Percentiles rank a stretch among this genome's conserved stretches.
These are phyloP conservation scores for Ardeotis arabs DNA, from an alignment of 2,113 vertebrate species.

Conservation along the genomic window DNA sequence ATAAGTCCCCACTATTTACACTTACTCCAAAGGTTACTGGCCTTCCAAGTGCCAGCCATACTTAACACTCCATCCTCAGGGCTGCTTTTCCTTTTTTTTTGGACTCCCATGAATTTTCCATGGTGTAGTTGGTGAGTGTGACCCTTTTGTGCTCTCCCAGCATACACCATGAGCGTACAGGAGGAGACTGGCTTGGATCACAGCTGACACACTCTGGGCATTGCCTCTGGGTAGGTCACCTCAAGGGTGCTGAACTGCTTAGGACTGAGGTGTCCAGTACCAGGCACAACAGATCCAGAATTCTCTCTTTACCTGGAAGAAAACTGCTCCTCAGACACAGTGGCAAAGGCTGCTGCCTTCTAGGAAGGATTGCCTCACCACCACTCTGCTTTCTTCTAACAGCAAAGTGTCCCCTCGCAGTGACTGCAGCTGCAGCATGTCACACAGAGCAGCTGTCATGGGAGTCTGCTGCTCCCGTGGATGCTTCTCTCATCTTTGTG, in stretches of 20 bases:
- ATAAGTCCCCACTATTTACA: background rate
- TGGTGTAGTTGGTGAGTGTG: background rate
- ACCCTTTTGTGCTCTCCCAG: background rate
- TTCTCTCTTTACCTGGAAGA: background rate
- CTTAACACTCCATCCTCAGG: background rate
- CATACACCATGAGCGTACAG: fast-evolving
- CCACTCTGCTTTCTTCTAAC: background rate
- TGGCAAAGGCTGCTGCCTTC: background rate
- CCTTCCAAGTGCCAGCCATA: background rate
- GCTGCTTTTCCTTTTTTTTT: background rate
- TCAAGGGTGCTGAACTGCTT: background rate
- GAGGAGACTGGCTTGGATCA: background rate
- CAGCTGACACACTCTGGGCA: background rate
- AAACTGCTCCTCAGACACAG: background rate
- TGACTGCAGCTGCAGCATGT: background rate
- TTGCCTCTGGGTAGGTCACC: background rate
- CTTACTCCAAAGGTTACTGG: background rate
- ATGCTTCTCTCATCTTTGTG: background rate
- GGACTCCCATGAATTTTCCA: background rate
- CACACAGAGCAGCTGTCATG: background rate
- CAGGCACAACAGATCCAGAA: background rate
- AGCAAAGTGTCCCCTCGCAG: background rate
- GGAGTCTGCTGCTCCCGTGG: background rate
- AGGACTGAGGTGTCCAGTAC: background rate
- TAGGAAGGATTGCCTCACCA: background rate